Percentiles rank a stretch among this genome's conserved stretches.
Conservation (phyloP, 92 coral and sea anemone species). For the Porites cylindrica region DNA sequence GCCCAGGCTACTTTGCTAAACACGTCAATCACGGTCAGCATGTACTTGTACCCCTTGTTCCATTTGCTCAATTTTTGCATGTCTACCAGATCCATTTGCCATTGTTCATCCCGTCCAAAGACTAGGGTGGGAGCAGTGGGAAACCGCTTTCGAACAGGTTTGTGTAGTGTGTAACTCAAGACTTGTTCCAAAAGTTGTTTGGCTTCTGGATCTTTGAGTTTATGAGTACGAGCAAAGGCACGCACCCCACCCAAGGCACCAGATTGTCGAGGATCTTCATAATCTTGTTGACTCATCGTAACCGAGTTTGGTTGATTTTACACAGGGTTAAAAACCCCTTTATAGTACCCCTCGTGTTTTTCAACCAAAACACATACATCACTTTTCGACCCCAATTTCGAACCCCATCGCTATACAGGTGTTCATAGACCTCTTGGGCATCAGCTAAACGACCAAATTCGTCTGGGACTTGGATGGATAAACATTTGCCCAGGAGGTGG, state of each 20-base stretch:
- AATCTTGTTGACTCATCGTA: too few relatives aligned
- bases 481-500: too few relatives aligned
- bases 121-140: too few relatives aligned
- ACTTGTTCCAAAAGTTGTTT: background rate
- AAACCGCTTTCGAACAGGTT: background rate
- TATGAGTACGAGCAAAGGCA: background rate
- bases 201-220: background rate
- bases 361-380: too few relatives aligned
- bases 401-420: too few relatives aligned
- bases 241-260: background rate
- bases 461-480: too few relatives aligned
- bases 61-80: background rate
- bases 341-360: too few relatives aligned
- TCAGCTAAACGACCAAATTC: too few relatives aligned
- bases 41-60: background rate
- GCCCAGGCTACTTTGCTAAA: conserved; percentile 54
- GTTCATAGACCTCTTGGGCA: too few relatives aligned
- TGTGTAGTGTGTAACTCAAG: background rate
- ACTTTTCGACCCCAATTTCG: too few relatives aligned
- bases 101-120: background rate
- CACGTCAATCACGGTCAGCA: conserved; percentile 21
- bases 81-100: conserved; percentile 32
- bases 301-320: too few relatives aligned
- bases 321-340: too few relatives aligned
- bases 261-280: background rate